Conservation (phyloP, 1,140 invertebrate genomes). For the Trissolcus basalis region DNA sequence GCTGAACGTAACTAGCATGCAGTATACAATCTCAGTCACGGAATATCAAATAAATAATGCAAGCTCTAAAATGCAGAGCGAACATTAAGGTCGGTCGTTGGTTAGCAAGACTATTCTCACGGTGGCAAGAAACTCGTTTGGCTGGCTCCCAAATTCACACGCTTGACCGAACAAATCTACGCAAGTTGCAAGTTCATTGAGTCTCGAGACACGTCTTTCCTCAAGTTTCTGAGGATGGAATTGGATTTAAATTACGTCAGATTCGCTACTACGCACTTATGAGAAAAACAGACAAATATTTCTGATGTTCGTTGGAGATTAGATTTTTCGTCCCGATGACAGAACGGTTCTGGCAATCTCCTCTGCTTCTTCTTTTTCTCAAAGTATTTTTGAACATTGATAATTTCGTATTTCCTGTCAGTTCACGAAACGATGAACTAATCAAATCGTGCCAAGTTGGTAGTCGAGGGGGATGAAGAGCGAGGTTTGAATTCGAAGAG, state of each 20-base stretch:
- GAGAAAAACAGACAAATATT: too few species aligned
- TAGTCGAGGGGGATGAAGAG: too few species aligned
- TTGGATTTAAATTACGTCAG: constrained; percentile 30
- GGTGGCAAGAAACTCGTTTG: constrained; percentile 62
- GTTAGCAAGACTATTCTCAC: constrained; percentile 60
- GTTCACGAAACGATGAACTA: too few species aligned
- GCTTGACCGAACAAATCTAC: constrained; percentile 62
- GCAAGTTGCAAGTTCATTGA: constrained; percentile 62
- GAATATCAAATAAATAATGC: constrained; percentile 63
- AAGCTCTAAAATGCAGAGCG: constrained; percentile 58
- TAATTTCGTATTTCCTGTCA: too few species aligned
- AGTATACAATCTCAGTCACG: constrained; percentile 29
- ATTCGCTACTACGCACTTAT: not conserved
- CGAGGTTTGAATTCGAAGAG: too few species aligned
- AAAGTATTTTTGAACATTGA: too few species aligned
- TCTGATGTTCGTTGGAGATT: too few species aligned
- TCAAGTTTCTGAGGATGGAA: constrained; percentile 17
- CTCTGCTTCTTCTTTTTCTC: too few species aligned
- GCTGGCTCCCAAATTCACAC: constrained; percentile 63
- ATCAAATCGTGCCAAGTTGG: too few species aligned
- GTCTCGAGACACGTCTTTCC: constrained; percentile 40
- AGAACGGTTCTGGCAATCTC: too few species aligned
- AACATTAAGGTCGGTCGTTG: constrained; percentile 59
- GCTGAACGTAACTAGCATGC: constrained; percentile 27
- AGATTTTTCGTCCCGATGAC: too few species aligned